phyloP scores from a whole-genome alignment of 92 coral and sea anemone genomes.

The Bergia puertoricense region DNA sequence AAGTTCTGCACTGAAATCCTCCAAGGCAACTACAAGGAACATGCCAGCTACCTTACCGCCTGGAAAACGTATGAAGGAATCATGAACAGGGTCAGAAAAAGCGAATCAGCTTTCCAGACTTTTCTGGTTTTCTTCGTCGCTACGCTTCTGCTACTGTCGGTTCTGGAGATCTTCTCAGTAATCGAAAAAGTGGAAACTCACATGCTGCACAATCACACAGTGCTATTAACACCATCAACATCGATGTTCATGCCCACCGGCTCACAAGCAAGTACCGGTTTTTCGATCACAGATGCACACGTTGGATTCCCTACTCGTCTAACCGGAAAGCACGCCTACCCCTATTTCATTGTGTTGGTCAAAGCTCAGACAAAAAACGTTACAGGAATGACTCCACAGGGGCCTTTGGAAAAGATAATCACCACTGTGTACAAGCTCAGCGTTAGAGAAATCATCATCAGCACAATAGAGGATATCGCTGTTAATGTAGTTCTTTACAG shows the following conservation, averaged over 20 bases:
- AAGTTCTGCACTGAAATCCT: conserved; percentile 33
- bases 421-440: conserved; percentile 31
- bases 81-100: conserved; percentile 6
- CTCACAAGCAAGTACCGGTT: neutral
- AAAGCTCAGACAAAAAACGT: neutral
- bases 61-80: conserved; percentile 4
- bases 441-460: conserved; percentile 35
- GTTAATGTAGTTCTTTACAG: conserved; percentile 39
- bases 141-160: conserved; percentile 28
- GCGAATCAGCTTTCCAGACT: conserved; percentile 42
- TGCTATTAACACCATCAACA: conserved; percentile 17
- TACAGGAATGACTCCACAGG: neutral
- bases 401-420: neutral
- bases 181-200: conserved; percentile 47
- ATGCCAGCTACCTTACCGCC: conserved; percentile 17
- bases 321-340: conserved; percentile 20
- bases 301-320: conserved; percentile 1
- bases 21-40: neutral
- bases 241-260: neutral
- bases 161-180: conserved; percentile 48
- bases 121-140: conserved; percentile 40
- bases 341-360: neutral
- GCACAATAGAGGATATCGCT: conserved; percentile 41
- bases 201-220: conserved; percentile 31
- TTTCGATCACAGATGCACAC: conserved; percentile 1